Evolutionary conservation across 2,797 vertebrate species (phyloP).

Genomic region (Hylomyscus alleni): DNA sequence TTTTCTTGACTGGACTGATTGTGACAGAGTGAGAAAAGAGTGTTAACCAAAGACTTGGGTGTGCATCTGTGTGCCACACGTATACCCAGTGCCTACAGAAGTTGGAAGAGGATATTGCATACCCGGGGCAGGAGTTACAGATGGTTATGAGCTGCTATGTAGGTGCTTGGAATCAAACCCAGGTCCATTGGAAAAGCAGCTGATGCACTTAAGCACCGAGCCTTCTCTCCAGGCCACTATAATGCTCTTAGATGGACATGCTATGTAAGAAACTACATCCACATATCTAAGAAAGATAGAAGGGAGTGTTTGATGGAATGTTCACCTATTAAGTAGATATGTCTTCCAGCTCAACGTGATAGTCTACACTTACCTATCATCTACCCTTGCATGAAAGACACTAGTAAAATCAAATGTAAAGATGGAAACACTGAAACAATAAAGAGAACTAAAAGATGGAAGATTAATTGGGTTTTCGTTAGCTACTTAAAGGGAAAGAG

Average conservation of each 20-base stretch:
- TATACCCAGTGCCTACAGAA: not conserved
- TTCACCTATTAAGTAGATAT: not conserved
- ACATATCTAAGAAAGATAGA: not conserved
- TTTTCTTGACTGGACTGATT: not conserved
- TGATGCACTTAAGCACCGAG: not conserved
- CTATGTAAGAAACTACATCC: not conserved
- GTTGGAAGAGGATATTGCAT: not conserved
- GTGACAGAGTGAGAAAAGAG: slow-evolving; percentile 21
- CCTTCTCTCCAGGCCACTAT: not conserved
- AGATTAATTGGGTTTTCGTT: not conserved
- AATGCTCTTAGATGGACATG: not conserved
- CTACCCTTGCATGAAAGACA: not conserved
- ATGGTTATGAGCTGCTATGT: not conserved
- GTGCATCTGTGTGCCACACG: not conserved
- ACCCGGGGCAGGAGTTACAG: not conserved
- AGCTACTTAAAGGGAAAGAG: not conserved
- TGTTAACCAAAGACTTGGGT: not conserved
- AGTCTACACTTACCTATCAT: not conserved
- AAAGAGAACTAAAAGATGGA: not conserved
- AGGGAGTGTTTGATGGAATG: not conserved
- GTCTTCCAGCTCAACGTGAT: not conserved
- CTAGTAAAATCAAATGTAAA: not conserved
- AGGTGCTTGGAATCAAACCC: not conserved
- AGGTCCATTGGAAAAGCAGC: not conserved
- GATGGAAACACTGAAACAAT: not conserved